Evolutionary conservation across 2,888 invertebrate species (phyloP).

Genomic region (Amblyjoppa fuscipennis): DNA sequence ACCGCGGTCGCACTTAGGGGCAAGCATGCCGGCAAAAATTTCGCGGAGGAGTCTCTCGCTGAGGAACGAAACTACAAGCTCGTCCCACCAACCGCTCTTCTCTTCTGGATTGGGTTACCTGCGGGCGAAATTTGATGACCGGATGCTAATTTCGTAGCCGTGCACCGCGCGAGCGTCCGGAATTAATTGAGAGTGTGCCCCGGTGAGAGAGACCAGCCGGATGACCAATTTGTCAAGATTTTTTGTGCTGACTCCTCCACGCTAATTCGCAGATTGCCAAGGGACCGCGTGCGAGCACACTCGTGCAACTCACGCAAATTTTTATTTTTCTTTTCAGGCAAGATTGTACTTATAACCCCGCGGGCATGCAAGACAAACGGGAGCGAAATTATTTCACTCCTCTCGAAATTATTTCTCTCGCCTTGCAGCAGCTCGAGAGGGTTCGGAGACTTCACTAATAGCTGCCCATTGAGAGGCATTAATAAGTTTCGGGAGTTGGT

Average conservation of each 20-base stretch:
- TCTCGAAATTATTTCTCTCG: constrained; percentile 49
- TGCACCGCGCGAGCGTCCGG: constrained; percentile 53
- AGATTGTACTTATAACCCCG: constrained; percentile 30
- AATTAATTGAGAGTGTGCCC: constrained; percentile 74
- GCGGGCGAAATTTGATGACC: constrained; percentile 72
- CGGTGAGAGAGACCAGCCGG: constrained; percentile 56
- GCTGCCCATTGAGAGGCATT: constrained; percentile 9
- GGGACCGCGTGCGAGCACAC: constrained; percentile 32
- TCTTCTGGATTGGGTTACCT: constrained; percentile 67
- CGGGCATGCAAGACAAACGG: constrained; percentile 27
- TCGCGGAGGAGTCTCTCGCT: constrained; percentile 50
- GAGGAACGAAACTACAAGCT: constrained; percentile 33
- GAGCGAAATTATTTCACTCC: constrained; percentile 29
- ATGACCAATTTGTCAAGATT: constrained; percentile 75
- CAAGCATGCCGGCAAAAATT: constrained; percentile 56
- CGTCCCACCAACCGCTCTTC: constrained; percentile 36
- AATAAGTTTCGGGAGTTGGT: constrained; percentile 19
- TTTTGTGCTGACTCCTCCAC: constrained; percentile 62
- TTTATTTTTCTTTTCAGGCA: constrained; percentile 19
- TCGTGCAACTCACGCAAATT: constrained; percentile 52
- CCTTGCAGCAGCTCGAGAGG: not conserved
- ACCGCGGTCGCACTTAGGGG: constrained; percentile 37
- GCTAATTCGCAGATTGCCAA: constrained; percentile 66
- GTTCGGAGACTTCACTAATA: constrained; percentile 20
- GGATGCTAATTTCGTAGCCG: constrained; percentile 71